Evolutionary conservation across 2,113 vertebrate genomes (phyloP).

Genomic region (Rynchops niger): DNA sequence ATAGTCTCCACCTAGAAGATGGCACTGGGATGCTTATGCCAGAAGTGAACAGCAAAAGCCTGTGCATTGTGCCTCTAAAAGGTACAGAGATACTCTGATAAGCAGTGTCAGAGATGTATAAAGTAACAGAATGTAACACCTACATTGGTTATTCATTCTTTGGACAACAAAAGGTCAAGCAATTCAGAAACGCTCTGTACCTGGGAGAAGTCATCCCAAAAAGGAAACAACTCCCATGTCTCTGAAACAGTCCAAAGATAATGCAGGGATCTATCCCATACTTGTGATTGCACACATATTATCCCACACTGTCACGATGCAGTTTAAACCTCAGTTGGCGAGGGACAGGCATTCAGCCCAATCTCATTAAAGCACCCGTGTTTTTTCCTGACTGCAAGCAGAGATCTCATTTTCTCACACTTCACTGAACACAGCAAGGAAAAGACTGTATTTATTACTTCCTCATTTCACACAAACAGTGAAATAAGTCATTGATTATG

Average conservation of each 20-base stretch:
- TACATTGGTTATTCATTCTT: neutral
- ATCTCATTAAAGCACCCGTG: neutral
- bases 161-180: neutral
- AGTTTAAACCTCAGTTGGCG: neutral
- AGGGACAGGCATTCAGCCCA: neutral
- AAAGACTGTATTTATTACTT: neutral
- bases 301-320: neutral
- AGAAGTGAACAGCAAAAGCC: neutral
- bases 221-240: neutral
- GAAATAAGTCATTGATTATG: neutral
- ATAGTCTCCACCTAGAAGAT: neutral
- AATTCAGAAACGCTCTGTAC: neutral
- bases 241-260: neutral
- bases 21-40: neutral
- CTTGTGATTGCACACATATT: neutral
- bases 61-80: neutral
- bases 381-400: neutral
- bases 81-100: neutral
- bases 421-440: neutral
- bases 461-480: neutral
- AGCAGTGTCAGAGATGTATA: neutral
- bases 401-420: neutral
- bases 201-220: neutral
- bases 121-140: neutral
- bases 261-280: neutral